phyloP scores from a whole-genome alignment of 2,797 vertebrate species.

The Hylomyscus alleni region DNA sequence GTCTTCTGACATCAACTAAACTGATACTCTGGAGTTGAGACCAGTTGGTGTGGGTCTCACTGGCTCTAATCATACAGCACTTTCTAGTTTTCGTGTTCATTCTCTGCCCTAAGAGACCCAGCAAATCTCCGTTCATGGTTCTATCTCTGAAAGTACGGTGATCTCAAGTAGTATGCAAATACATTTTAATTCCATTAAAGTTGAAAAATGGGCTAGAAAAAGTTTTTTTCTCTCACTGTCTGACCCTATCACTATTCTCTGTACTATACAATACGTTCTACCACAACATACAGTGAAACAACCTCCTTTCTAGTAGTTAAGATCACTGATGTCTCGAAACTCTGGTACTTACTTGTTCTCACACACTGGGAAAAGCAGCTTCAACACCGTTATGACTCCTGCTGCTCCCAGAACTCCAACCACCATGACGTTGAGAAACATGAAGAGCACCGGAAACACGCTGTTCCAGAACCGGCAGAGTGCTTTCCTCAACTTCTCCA shows the following conservation, averaged over 20 bases:
- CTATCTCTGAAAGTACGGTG: not conserved
- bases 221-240: not conserved
- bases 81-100: not conserved
- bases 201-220: slow-evolving; percentile 17
- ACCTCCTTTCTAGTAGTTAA: slow-evolving; percentile 35
- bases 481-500: slow-evolving; percentile 92
- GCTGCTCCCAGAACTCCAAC: slow-evolving; percentile 94
- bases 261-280: slow-evolving; percentile 13
- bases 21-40: not conserved
- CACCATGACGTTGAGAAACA: slow-evolving; percentile 94
- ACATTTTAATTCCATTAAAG: slow-evolving; percentile 1
- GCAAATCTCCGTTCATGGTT: not conserved
- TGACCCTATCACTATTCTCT: not conserved
- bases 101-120: not conserved
- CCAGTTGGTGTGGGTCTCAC: not conserved
- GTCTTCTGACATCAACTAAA: slow-evolving; percentile 8
- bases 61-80: not conserved
- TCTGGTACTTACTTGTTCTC: slow-evolving; percentile 94
- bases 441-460: slow-evolving; percentile 94
- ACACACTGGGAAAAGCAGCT: slow-evolving; percentile 93
- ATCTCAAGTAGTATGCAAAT: not conserved
- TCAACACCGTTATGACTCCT: slow-evolving; percentile 93
- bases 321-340: slow-evolving; percentile 44
- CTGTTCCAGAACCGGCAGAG: slow-evolving; percentile 93
- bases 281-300: not conserved